These are phyloP conservation scores for Drosophila repleta DNA, from an alignment of 1,140 invertebrate species.

Conservation along the genomic window DNA sequence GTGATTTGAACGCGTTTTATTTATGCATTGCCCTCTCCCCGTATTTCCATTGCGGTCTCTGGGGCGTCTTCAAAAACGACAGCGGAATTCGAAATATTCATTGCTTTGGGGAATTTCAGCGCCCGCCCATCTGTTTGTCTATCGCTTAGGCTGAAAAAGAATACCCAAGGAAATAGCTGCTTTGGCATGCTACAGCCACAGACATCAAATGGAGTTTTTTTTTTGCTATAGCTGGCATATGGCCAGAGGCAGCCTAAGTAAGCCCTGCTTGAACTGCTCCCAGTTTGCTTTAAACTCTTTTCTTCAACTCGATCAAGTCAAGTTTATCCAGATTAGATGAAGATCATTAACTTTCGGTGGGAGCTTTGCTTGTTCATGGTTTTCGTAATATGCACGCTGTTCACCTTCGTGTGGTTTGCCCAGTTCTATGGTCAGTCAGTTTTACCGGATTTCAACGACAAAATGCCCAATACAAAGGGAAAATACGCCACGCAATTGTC, in stretches of 20 bases:
- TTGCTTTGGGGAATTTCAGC: slow-evolving; percentile 45
- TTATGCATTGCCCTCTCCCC: slow-evolving; percentile 39
- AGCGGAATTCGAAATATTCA: slow-evolving; percentile 50
- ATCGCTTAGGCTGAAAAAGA: slow-evolving; percentile 2
- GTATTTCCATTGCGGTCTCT: slow-evolving; percentile 11
- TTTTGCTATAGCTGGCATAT: neutral
- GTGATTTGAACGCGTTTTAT: slow-evolving; percentile 50
- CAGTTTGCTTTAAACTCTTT: neutral
- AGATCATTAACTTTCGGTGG: slow-evolving; percentile 12
- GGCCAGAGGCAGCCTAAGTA: neutral
- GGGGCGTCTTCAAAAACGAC: slow-evolving; percentile 48
- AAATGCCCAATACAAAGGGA: too few species aligned
- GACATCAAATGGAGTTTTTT: slow-evolving; percentile 4
- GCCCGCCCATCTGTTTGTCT: slow-evolving; percentile 22
- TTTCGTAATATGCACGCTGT: neutral
- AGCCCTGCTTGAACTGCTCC: neutral
- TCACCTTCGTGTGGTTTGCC: neutral
- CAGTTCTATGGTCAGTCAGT: too few species aligned
- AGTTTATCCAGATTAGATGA: slow-evolving; percentile 14
- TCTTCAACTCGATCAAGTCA: neutral
- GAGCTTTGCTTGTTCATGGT: neutral
- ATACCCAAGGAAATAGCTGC: neutral
- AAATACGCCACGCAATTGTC: neutral
- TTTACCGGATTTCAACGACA: too few species aligned
- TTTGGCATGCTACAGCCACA: neutral